Evolutionary conservation across 2,113 vertebrate species (phyloP).

Genomic region (Lipophrys pholis): DNA sequence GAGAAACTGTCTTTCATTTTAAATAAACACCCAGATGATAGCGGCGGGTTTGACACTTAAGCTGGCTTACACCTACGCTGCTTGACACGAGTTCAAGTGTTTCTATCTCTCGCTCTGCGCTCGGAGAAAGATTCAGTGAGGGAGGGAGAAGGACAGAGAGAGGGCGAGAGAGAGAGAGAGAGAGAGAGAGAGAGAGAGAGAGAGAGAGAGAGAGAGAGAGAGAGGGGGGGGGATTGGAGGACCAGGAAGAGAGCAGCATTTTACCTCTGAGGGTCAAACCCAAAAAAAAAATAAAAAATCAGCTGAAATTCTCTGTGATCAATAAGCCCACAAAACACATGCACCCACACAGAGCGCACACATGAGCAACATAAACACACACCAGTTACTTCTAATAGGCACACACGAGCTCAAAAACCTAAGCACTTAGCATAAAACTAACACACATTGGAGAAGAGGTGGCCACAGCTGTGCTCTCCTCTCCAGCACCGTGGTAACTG

Average conservation of each 20-base stretch:
- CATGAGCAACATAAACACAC: conserved; percentile 8
- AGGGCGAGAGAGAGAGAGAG: conserved; percentile 6
- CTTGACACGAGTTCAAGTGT: conserved; percentile 73
- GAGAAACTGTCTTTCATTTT: conserved; percentile 63
- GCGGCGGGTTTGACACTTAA: conserved; percentile 62
- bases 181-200: conserved; percentile 13
- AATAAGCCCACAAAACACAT: conserved; percentile 70
- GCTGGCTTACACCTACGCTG: conserved; percentile 67
- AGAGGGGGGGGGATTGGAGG: conserved; percentile 4
- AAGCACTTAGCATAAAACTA: conserved; percentile 42
- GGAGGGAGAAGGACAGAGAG: conserved; percentile 10
- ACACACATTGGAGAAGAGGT: conserved; percentile 72
- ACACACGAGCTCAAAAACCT: conserved; percentile 30
- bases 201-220: conserved; percentile 35
- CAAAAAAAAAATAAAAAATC: conserved; percentile 86
- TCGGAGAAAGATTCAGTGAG: conserved; percentile 43
- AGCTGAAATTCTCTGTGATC: conserved; percentile 85
- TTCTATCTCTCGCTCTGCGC: conserved; percentile 50
- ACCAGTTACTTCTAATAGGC: conserved; percentile 6
- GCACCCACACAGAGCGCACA: conserved; percentile 79
- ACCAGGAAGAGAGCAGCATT: conserved; percentile 78
- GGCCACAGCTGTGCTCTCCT: conserved; percentile 92
- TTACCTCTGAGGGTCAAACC: conserved; percentile 92
- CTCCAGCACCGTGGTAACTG: conserved; percentile 90
- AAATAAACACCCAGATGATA: conserved; percentile 71